Percentiles rank a stretch among this genome's conserved stretches.
These are phyloP conservation scores for Aspiorhynchus laticeps DNA, from an alignment of 2,113 vertebrate species.

Conservation along the genomic window DNA sequence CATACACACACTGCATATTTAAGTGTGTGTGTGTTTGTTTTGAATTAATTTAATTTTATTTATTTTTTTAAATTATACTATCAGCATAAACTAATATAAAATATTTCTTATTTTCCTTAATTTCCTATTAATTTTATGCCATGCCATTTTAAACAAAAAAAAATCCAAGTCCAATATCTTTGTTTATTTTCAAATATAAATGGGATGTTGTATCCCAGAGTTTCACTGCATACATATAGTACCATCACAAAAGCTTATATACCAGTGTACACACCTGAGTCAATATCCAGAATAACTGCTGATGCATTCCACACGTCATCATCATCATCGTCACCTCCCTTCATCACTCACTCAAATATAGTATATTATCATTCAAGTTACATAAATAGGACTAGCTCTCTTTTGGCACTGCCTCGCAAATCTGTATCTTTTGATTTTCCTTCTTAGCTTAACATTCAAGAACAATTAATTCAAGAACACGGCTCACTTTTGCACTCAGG, in stretches of 20 bases:
- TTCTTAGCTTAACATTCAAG: conserved; percentile 3
- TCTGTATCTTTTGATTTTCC: background rate
- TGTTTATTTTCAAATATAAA: background rate
- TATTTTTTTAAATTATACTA: background rate
- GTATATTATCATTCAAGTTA: background rate
- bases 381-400: background rate
- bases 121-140: too few species aligned
- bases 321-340: conserved; percentile 58
- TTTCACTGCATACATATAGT: background rate
- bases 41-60: too few species aligned
- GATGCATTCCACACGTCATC: conserved; percentile 72
- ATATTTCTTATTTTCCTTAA: background rate
- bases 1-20: too few species aligned
- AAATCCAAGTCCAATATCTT: background rate
- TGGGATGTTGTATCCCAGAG: background rate
- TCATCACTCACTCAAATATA: conserved; percentile 51
- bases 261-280: conserved; percentile 71
- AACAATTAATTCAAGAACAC: conserved; percentile 24
- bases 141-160: too few species aligned
- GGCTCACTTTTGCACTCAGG: conserved; percentile 13
- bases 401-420: background rate
- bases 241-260: background rate
- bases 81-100: background rate
- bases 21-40: too few species aligned
- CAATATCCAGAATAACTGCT: conserved; percentile 77